Conservation (phyloP, 2,113 vertebrate species). For the Cettia cetti region DNA sequence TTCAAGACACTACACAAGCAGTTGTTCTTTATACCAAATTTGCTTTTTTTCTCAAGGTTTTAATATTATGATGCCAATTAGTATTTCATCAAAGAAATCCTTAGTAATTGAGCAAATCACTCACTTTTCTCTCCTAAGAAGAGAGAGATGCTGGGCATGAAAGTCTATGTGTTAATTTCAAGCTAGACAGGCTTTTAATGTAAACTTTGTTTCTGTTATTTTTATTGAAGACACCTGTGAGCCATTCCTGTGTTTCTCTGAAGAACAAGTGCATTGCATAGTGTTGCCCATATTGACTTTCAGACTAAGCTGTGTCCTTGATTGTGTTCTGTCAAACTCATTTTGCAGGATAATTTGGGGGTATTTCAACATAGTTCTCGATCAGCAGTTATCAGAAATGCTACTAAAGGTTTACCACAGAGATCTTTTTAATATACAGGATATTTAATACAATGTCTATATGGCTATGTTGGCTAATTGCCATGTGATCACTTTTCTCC, state of each 20-base stretch:
- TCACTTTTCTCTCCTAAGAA: background rate
- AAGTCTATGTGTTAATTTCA: background rate
- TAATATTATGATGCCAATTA: background rate
- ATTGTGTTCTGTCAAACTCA: background rate
- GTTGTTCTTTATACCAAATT: background rate
- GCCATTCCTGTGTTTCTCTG: background rate
- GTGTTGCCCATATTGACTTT: background rate
- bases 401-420: slow-evolving; percentile 37
- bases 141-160: background rate
- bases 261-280: background rate
- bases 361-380: background rate
- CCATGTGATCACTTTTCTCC: slow-evolving; percentile 20
- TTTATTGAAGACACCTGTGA: background rate
- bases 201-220: background rate
- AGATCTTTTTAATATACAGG: background rate
- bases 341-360: background rate
- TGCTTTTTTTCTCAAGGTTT: background rate
- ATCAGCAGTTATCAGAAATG: slow-evolving; percentile 42
- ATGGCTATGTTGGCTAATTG: slow-evolving; percentile 29
- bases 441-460: background rate
- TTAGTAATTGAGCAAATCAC: background rate
- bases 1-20: background rate
- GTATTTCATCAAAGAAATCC: background rate
- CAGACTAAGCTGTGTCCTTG: slow-evolving; percentile 1
- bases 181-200: background rate